phyloP scores from a whole-genome alignment of 1,140 invertebrate genomes.

The Globodera ellingtonae region DNA sequence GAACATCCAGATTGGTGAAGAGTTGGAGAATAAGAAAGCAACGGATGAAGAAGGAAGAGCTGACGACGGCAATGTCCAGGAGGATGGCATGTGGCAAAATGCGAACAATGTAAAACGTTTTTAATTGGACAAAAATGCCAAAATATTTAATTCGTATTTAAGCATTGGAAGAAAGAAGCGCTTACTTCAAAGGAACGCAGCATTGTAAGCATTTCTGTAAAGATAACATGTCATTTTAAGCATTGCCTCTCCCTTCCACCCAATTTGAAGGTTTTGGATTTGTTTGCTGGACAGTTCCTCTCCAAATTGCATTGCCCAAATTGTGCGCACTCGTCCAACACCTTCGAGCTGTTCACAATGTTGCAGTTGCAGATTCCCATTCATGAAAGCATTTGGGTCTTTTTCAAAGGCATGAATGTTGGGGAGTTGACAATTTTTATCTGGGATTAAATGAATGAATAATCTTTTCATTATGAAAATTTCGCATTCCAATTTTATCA shows the following conservation, averaged over 20 bases:
- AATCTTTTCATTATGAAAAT: too few species aligned
- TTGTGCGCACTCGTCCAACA: slow-evolving; percentile 78
- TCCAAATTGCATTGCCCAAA: slow-evolving; percentile 78
- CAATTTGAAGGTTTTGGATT: slow-evolving; percentile 27
- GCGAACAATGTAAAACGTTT: background rate
- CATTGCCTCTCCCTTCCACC: background rate
- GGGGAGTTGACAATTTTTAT: too few species aligned
- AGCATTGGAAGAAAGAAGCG: slow-evolving; percentile 77
- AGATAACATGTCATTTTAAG: background rate
- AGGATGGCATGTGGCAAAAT: background rate
- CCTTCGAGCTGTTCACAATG: slow-evolving; percentile 85
- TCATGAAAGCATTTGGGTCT: background rate
- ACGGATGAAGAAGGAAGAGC: background rate
- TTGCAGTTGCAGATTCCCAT: slow-evolving; percentile 78
- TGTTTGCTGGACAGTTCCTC: slow-evolving; percentile 85
- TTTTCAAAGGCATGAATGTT: slow-evolving; percentile 10
- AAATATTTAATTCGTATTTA: slow-evolving; percentile 8
- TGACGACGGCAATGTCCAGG: background rate
- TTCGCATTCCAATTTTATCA: background rate
- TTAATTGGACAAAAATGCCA: background rate
- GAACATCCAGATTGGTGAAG: slow-evolving; percentile 28
- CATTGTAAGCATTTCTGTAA: slow-evolving; percentile 69
- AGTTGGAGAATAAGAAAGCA: background rate
- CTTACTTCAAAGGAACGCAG: slow-evolving; percentile 72
- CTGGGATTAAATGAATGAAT: too few species aligned